Conservation (phyloP, 2,113 vertebrate genomes). For the Motacilla alba region DNA sequence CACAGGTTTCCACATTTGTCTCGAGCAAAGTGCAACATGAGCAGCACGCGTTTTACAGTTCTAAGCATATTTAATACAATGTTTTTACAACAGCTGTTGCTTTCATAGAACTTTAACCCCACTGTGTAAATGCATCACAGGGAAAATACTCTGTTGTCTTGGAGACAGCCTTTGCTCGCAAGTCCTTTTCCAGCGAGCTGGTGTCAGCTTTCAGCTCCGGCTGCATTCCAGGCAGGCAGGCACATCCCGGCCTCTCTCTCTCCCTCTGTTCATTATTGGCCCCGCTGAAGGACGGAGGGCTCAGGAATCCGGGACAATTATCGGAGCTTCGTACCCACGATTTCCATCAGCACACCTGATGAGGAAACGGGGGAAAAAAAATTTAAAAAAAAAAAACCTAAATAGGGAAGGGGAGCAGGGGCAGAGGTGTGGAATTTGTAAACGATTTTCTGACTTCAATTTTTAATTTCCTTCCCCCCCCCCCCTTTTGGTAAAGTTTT, state of each 20-base stretch:
- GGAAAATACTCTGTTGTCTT: conserved; percentile 75
- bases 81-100: conserved; percentile 91
- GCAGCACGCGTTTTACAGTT: conserved; percentile 63
- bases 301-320: conserved; percentile 80
- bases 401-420: neutral
- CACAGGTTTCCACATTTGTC: conserved; percentile 39
- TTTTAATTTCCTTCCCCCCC: neutral
- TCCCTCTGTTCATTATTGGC: conserved; percentile 75
- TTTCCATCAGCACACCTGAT: conserved; percentile 81
- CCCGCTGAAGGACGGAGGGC: conserved; percentile 78
- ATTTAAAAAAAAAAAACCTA: conserved; percentile 37
- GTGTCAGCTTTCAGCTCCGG: conserved; percentile 81
- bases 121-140: conserved; percentile 75
- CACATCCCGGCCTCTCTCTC: conserved; percentile 66
- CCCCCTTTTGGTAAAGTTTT: neutral
- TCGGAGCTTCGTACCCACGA: neutral
- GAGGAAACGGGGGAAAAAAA: conserved; percentile 67
- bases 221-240: conserved; percentile 66
- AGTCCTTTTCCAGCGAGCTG: conserved; percentile 62
- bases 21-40: neutral
- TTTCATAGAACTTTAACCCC: conserved; percentile 89
- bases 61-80: conserved; percentile 77
- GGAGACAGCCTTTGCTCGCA: conserved; percentile 71
- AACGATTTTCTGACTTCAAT: conserved; percentile 68
- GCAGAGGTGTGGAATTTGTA: conserved; percentile 3